Evolutionary conservation across 2,888 invertebrate species (phyloP), one percentile per base, ranked within the genome.

Genomic region (Stomorhina lunata): DNA sequence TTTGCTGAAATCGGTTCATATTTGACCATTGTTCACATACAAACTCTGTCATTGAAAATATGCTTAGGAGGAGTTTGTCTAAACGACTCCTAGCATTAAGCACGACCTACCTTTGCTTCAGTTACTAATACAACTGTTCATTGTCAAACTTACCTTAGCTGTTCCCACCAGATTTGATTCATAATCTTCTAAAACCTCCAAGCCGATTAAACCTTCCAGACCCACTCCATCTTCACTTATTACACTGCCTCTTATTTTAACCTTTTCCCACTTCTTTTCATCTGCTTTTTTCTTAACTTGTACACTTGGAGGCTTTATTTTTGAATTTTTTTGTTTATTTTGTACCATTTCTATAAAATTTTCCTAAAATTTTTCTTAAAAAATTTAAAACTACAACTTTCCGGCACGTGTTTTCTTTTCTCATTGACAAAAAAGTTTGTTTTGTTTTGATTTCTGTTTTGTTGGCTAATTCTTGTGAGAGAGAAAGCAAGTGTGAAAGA

Each of bases 141-240:
- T n/a, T n/a, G n/a, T n/a, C n/a, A n/a, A n/a, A 84, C 85, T 89
- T 91, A 92, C 92, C 90, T 92, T 91, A 87, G 90, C 85, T 3
- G 85, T 89, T 66, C 87, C 87, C 84, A 93, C 92, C 53, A 94
- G 65, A 5, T 80, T 66, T 1, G 86, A 89, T 81, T 93, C 93
- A 88, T 96, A 96, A 84, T 94, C 93, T 3, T 93, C 93, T 80
- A 96, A 93, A 87, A 96, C 96, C 91, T 96, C 96, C 50, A 96
- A 92, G 0, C 95, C 96, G 37, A 95, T 93, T 81, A 96, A 93
- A 10, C 95, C 95, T 84, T 95, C 94, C 68, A 95, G 92, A 78
- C 92, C 92, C 2, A 88, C 90, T 15, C 90, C 90, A 48, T 92
- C 91, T 63, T 92, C 89, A 0, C 90, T 88, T 40, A 91, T 87